Evolutionary conservation across 2,888 invertebrate genomes (phyloP).

Genomic region (Orchesellides sinensis): DNA sequence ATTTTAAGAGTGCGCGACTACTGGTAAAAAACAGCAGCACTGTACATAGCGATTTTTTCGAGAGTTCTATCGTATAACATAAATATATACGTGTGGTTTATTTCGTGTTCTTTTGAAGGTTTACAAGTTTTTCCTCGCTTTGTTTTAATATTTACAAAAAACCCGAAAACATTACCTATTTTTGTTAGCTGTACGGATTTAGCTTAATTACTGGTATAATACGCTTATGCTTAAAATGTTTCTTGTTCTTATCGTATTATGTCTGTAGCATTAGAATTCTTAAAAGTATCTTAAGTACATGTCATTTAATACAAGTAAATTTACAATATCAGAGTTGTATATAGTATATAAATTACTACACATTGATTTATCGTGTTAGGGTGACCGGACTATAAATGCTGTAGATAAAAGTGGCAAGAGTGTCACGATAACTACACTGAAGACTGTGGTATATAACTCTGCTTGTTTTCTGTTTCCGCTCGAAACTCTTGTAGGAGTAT

Average conservation of each 20-base stretch:
- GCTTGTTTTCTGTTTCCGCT: background rate
- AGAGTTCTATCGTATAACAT: too few species aligned
- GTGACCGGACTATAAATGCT: background rate
- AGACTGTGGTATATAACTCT: background rate
- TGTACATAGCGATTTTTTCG: too few species aligned
- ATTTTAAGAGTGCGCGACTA: too few species aligned
- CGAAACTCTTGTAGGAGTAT: slow-evolving; percentile 34
- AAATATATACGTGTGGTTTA: too few species aligned
- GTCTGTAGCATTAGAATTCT: background rate
- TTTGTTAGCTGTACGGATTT: too few species aligned
- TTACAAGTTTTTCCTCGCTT: too few species aligned
- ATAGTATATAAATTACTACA: slow-evolving; percentile 50
- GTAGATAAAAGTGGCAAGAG: background rate
- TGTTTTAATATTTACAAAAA: too few species aligned
- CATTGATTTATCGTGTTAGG: slow-evolving; percentile 15
- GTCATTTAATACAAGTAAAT: slow-evolving; percentile 58
- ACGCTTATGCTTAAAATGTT: too few species aligned
- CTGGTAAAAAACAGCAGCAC: too few species aligned
- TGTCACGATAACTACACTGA: background rate
- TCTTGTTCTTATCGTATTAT: background rate
- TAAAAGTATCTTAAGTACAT: background rate
- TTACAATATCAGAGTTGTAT: slow-evolving; percentile 41
- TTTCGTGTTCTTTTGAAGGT: too few species aligned
- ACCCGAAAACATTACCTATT: too few species aligned
- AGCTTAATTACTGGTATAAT: too few species aligned